phyloP scores from a whole-genome alignment of 1,140 invertebrate species.

The Drosophila equinoxialis region DNA sequence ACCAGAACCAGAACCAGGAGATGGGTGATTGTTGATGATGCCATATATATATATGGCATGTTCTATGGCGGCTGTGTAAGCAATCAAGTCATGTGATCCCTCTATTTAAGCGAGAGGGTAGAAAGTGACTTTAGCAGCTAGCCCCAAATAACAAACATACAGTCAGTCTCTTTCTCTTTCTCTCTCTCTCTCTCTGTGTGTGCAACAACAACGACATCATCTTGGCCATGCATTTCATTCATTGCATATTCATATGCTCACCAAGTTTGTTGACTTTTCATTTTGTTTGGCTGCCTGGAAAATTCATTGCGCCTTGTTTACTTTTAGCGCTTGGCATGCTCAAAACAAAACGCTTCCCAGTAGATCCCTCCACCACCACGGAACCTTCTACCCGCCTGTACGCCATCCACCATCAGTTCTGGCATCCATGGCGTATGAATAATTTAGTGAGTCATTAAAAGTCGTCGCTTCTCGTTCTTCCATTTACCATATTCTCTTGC shows the following conservation, averaged over 20 bases:
- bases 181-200: no score
- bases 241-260: constrained; percentile 73
- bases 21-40: constrained; percentile 37
- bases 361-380: not conserved
- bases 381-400: no score
- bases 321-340: constrained; percentile 77
- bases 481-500: constrained; percentile 19
- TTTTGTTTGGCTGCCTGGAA: constrained; percentile 78
- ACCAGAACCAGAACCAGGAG: constrained; percentile 25
- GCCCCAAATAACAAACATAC: constrained; percentile 44
- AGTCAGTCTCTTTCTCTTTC: not conserved
- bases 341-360: constrained; percentile 73
- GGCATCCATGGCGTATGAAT: constrained; percentile 78
- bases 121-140: constrained; percentile 68
- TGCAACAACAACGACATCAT: constrained; percentile 54
- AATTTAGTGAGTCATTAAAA: constrained; percentile 81
- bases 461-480: constrained; percentile 38
- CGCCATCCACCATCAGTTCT: not conserved
- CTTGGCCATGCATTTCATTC: constrained; percentile 76
- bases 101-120: constrained; percentile 76
- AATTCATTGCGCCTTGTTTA: constrained; percentile 72
- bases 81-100: constrained; percentile 80
- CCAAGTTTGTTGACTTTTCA: constrained; percentile 81
- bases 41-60: constrained; percentile 38
- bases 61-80: constrained; percentile 69